These are phyloP conservation scores for Epistrophe eligans DNA, from an alignment of 2,888 invertebrate genomes.

Conservation along the genomic window DNA sequence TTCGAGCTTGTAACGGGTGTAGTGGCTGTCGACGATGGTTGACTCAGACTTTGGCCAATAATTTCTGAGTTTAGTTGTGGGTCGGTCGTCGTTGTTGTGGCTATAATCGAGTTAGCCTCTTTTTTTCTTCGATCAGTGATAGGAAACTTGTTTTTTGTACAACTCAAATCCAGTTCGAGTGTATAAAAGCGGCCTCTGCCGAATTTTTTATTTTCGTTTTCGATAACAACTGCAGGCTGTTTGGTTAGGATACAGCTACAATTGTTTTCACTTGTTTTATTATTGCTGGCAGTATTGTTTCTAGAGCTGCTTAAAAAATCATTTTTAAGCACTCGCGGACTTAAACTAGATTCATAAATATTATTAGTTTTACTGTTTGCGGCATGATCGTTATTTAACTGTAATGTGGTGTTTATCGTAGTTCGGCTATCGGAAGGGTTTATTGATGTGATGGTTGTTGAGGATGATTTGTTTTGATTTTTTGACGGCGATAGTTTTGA, in stretches of 20 bases:
- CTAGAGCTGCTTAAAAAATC: slow-evolving; percentile 52
- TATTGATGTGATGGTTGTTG: slow-evolving; percentile 38
- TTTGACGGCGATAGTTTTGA: slow-evolving; percentile 52
- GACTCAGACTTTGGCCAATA: slow-evolving; percentile 19
- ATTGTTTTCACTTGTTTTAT: slow-evolving; percentile 50
- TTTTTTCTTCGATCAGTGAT: slow-evolving; percentile 83
- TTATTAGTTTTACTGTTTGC: slow-evolving; percentile 51
- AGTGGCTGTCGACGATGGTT: slow-evolving; percentile 52
- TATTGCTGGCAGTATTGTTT: slow-evolving; percentile 55
- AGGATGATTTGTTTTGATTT: slow-evolving; percentile 70
- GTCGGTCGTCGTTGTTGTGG: slow-evolving; percentile 32
- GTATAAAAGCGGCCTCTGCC: slow-evolving; percentile 83
- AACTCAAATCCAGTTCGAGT: slow-evolving; percentile 85
- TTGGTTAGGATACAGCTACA: slow-evolving; percentile 52
- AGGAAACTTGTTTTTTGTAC: slow-evolving; percentile 86
- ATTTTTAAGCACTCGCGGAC: slow-evolving; percentile 46
- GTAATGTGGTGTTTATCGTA: slow-evolving; percentile 49
- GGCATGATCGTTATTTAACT: slow-evolving; percentile 27
- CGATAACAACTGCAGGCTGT: slow-evolving; percentile 73
- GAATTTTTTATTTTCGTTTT: slow-evolving; percentile 81
- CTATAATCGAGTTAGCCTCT: slow-evolving; percentile 49
- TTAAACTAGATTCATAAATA: slow-evolving; percentile 53
- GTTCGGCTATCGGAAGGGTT: slow-evolving; percentile 39
- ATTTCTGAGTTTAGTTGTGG: slow-evolving; percentile 6
- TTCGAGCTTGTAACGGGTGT: slow-evolving; percentile 63